Base-by-base conservation (phyloP, 2,113 vertebrate species). In the Platichthys stellatus region DNA sequence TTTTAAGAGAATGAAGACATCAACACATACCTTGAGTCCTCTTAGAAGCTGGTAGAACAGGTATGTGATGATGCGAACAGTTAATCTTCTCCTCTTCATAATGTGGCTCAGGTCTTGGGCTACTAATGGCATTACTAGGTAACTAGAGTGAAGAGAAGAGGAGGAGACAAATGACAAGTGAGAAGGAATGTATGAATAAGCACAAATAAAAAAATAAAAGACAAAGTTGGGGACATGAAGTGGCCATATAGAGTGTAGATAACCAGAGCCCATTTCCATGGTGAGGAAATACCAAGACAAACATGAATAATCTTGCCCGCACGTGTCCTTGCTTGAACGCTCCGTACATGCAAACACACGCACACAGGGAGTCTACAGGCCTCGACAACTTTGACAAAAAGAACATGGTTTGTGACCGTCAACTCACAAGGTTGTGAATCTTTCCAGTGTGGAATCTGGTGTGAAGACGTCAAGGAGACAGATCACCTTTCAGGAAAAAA, bases 371-470 rank as follows among this genome's bases (percentile, higher is more conserved):
- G 67, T 79, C 31, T 58, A 82, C 79, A 86, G 84, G 93, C 67
- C 7, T 51, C 47, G 17, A 51, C 47, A 51, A 66, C 69, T 51
- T 51, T 17, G 17, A 51, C 47, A 20, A 68, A 26, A 82, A 82
- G 85, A 92, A 93, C 92, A 87, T 60, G 20, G 38, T 28, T 79
- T 31, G 53, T 61, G 49, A 73, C 54, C 76, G 9, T 60, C 43
- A 69, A 93, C 95, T 95, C 78, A 95, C 95, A 96, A 95, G 15
- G 93, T 95, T 80, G 95, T 94, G 89, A 96, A 96, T 85, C 91
- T 94, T 20, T 95, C 94, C 91, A 93, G 78, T 0, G 93, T 89
- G 69, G 81, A 72, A 70, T 95, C 94, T 4, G 95, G 95, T 43
- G 95, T 95, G 90, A 96, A 96, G 83, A 96, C 95, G 58, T 95